phyloP scores from a whole-genome alignment of 2,113 vertebrate species.

The Sylvia atricapilla region DNA sequence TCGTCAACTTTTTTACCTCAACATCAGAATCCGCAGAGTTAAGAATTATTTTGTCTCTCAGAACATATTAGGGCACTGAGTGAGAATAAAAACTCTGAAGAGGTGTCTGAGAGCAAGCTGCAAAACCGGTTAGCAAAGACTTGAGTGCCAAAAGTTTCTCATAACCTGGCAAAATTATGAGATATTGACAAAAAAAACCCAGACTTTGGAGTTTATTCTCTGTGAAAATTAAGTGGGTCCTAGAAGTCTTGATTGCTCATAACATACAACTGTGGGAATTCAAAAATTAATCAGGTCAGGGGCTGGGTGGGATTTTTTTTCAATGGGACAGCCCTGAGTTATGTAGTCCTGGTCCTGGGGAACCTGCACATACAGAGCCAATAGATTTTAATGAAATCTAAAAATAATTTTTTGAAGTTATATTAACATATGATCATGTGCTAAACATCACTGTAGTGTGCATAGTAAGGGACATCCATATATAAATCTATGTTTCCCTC shows the following conservation, averaged over 20 bases:
- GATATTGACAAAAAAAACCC: background rate
- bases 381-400: background rate
- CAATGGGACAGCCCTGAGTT: background rate
- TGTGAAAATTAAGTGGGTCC: background rate
- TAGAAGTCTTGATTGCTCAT: background rate
- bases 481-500: background rate
- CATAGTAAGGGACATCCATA: background rate
- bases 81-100: background rate
- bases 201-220: background rate
- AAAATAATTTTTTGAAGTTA: background rate
- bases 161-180: background rate
- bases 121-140: background rate
- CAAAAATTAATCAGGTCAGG: background rate
- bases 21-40: background rate
- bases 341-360: background rate
- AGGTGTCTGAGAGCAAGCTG: background rate
- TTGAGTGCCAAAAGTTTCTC: background rate
- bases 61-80: background rate
- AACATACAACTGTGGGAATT: background rate
- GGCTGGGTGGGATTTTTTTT: background rate
- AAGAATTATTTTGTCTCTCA: background rate
- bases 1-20: background rate
- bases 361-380: background rate
- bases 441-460: background rate
- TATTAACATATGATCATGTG: background rate